A percentile compares a stretch with the other conserved stretches of the same genome.
phyloP scores from a whole-genome alignment of 2,888 invertebrate genomes.

The Sinotaia quadrata region DNA sequence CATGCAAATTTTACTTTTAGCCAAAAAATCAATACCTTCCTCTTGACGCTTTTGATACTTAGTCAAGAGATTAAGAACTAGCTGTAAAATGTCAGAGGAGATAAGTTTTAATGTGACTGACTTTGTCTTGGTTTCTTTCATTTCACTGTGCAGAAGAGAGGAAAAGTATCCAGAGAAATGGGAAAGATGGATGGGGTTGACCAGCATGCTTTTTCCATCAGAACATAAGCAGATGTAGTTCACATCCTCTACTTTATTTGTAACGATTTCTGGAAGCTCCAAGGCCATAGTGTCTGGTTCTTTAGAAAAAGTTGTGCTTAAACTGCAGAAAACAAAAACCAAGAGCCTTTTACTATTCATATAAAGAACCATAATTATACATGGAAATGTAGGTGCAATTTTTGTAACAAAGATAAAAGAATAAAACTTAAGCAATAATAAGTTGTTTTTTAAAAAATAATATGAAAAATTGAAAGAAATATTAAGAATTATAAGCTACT shows the following conservation, averaged over 20 bases:
- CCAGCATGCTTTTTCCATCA: conserved; percentile 23
- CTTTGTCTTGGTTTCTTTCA: conserved; percentile 18
- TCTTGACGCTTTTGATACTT: conserved; percentile 21
- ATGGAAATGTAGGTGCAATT: no score
- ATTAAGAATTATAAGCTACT: no score
- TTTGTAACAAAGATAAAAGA: no score
- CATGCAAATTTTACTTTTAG: conserved; percentile 5
- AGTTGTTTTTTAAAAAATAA: no score
- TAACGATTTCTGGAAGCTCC: conserved; percentile 40
- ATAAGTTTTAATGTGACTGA: conserved; percentile 21
- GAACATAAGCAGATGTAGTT: conserved; percentile 28
- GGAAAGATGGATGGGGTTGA: conserved; percentile 16
- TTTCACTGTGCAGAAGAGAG: conserved; percentile 25
- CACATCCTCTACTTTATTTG: conserved; percentile 31
- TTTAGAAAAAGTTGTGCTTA: no score
- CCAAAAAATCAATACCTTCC: conserved; percentile 16
- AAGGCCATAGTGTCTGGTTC: conserved; percentile 41
- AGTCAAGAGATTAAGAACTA: conserved; percentile 19
- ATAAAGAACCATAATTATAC: no score
- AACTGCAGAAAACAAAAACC: no score
- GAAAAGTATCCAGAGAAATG: conserved; percentile 30
- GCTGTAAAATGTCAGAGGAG: conserved; percentile 16
- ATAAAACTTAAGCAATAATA: no score
- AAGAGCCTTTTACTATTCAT: no score
- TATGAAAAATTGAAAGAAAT: no score